A percentile compares a stretch with the other conserved stretches of the same genome.
Evolutionary conservation across 2,888 invertebrate species (phyloP).

Genomic region (Melanostoma scalare): DNA sequence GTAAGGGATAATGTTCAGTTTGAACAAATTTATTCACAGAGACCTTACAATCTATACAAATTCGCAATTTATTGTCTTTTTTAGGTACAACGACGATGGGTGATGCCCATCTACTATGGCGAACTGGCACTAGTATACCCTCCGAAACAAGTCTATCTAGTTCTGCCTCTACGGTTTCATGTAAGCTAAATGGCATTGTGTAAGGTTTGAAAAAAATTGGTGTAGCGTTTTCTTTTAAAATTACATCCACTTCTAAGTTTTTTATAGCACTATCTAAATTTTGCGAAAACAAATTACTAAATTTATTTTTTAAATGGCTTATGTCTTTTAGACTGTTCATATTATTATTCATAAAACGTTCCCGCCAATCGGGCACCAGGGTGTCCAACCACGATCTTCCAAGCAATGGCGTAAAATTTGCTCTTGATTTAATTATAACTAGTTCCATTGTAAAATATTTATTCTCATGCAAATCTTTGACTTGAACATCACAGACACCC

Average conservation of each 20-base stretch:
- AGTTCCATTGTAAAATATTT: conserved; percentile 14
- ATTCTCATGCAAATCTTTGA: conserved; percentile 14
- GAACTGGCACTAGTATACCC: conserved; percentile 2
- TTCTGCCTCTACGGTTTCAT: no score
- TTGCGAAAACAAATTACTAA: conserved; percentile 7
- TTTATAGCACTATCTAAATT: conserved; percentile 12
- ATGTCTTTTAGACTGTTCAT: conserved; percentile 3
- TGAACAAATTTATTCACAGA: conserved; percentile 4
- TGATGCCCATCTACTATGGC: conserved; percentile 8
- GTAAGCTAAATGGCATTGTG: conserved; percentile 10
- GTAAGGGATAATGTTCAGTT: not conserved
- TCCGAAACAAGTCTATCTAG: no score
- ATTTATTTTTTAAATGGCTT: conserved; percentile 14
- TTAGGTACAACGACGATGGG: conserved; percentile 14
- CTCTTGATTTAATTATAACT: conserved; percentile 6
- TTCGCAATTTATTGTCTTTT: conserved; percentile 2
- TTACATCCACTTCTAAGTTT: conserved; percentile 4
- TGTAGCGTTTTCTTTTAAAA: conserved; percentile 5
- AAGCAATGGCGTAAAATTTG: conserved; percentile 18
- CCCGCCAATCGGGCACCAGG: conserved; percentile 14
- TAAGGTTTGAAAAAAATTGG: conserved; percentile 22
- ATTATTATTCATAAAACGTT: not conserved
- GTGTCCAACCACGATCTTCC: conserved; percentile 20
- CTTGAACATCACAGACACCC: conserved; percentile 20
- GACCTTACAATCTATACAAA: not conserved